Percentiles rank a stretch among this genome's conserved stretches.
Conservation (phyloP, 2,888 invertebrate species). For the Troides oblongomaculatus region DNA sequence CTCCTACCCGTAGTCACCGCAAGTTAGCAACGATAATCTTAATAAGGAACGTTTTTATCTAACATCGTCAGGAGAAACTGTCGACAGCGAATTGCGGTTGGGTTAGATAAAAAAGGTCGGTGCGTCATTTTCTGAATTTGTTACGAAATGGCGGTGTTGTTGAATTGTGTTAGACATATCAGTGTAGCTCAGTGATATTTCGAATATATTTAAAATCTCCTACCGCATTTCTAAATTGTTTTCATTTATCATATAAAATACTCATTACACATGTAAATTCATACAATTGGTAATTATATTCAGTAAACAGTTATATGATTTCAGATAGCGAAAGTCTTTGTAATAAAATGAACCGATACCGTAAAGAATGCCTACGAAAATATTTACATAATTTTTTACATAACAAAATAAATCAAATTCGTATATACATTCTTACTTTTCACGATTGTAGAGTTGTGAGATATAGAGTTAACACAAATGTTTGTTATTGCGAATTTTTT, state of each 20-base stretch:
- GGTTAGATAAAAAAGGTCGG: conserved; percentile 77
- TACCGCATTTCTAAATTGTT: not conserved
- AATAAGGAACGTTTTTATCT: conserved; percentile 41
- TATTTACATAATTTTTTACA: too few species aligned
- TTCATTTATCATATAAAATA: not conserved
- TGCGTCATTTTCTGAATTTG: conserved; percentile 62
- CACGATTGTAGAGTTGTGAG: not conserved
- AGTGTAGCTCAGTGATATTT: not conserved
- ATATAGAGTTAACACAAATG: not conserved
- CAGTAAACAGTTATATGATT: too few species aligned
- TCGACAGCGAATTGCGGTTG: conserved; percentile 75
- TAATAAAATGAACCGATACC: too few species aligned
- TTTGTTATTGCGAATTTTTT: not conserved
- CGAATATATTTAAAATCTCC: not conserved
- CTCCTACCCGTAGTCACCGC: not conserved
- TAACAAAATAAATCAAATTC: too few species aligned
- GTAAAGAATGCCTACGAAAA: too few species aligned
- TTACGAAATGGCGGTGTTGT: conserved; percentile 15
- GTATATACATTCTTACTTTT: too few species aligned
- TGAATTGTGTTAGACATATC: conserved; percentile 18
- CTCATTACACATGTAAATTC: not conserved
- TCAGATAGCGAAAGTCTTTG: too few species aligned
- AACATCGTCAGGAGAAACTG: conserved; percentile 70
- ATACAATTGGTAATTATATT: not conserved
- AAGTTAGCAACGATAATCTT: conserved; percentile 24